Evolutionary conservation across 2,797 vertebrate species (phyloP), one percentile per base, ranked within the genome.

Genomic region (Tinamus major): DNA sequence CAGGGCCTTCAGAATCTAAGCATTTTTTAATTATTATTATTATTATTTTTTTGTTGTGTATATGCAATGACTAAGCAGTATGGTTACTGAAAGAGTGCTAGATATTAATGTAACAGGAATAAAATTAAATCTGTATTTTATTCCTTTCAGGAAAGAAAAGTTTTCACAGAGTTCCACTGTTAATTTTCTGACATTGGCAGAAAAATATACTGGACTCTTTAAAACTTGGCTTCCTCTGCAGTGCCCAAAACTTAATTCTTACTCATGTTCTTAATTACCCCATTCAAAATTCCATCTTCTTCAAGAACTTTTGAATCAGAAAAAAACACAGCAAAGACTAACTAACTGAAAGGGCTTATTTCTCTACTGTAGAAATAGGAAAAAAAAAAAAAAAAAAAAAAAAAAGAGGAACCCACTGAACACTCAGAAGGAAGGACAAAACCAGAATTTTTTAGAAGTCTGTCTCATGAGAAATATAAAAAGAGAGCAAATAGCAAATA

Each of bases 1-100:
- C 67, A 79, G 1, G 13, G 12, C 0, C 1, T 37, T 79, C 63
- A 76, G 1, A 18, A 12, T 0, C 1, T 37, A 82, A 71, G 4
- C 55, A 1, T 0, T 75, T 29, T 27, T 29, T 53, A 8, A 8
- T 26, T 49, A 11, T 26, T 49, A 35, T 51, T 26, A 13, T 51
- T 72, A 15, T 41, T 75, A 80, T 24, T 13, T 72, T 24, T 68
- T 89, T 6, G 35, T 37, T 82, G 31, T 81, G 17, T 3, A 0
- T 24, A 9, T 35, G 8, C 37, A 83, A 13, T 26, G 69, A 10
- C 31, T 81, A 67, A 59, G 42, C 6, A 27, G 9, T 53, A 9
- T 12, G 4, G 16, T 44, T 84, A 63, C 20, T 41, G 53, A 83
- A 23, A 59, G 8, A 17, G 35, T 49, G 7, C 59, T 76, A 49